Conservation (phyloP, 2,888 invertebrate genomes). For the Nipponacmea schrenckii region DNA sequence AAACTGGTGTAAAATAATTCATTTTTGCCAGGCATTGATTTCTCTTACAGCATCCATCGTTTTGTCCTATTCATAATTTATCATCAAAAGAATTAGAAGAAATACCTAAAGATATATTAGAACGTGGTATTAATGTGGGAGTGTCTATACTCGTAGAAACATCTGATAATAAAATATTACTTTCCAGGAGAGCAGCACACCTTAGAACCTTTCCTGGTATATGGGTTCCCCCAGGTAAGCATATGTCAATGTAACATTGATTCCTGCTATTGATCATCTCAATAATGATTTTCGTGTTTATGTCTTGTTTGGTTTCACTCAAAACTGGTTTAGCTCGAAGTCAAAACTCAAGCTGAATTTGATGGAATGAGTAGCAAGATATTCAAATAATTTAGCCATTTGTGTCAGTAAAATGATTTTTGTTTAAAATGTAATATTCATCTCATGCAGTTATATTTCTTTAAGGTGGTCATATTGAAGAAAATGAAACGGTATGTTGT, state of each 20-base stretch:
- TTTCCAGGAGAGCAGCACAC: constrained; percentile 66
- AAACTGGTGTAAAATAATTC: no score
- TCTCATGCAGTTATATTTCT: background rate
- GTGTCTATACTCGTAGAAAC: constrained; percentile 67
- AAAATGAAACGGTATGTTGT: constrained; percentile 50
- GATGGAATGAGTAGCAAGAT: no score
- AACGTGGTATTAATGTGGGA: constrained; percentile 63
- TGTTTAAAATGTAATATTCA: no score
- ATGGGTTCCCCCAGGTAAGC: constrained; percentile 69
- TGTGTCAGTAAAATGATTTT: no score
- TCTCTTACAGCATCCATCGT: constrained; percentile 54
- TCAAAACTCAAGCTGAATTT: no score
- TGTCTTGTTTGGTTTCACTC: no score
- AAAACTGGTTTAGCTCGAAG: no score
- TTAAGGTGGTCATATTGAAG: constrained; percentile 39
- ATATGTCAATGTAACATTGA: no score
- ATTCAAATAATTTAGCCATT: no score
- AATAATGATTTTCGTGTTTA: no score
- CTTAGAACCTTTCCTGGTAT: constrained; percentile 69
- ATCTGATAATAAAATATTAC: constrained; percentile 65
- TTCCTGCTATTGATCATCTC: no score
- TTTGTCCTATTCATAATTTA: constrained; percentile 59
- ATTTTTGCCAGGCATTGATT: background rate
- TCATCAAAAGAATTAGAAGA: constrained; percentile 19
- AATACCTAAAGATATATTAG: constrained; percentile 42